These are phyloP conservation scores for Hyposoter didymator DNA, from an alignment of 2,888 invertebrate genomes.

Conservation along the genomic window DNA sequence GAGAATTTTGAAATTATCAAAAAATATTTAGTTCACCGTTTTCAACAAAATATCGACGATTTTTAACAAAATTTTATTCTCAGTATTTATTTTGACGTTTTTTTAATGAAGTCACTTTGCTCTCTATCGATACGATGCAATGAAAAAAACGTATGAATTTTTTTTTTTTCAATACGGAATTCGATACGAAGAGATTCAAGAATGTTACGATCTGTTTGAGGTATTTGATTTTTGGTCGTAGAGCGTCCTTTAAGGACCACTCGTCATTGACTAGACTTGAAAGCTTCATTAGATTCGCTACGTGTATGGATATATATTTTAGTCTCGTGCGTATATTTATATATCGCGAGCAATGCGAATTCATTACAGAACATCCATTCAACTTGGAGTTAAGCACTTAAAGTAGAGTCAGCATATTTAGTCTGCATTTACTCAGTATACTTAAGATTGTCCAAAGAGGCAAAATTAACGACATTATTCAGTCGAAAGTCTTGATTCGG, in stretches of 20 bases:
- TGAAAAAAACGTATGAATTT: background rate
- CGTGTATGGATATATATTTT: background rate
- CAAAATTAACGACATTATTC: conserved; percentile 36
- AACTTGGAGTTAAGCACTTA: background rate
- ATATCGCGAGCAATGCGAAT: background rate
- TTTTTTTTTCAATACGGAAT: conserved; percentile 1
- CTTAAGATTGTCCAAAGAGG: conserved; percentile 33
- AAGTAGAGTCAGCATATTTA: conserved; percentile 25
- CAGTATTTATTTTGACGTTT: background rate
- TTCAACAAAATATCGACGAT: too few species aligned
- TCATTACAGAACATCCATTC: conserved; percentile 4
- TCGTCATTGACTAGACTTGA: conserved; percentile 19
- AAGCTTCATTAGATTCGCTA: conserved; percentile 5
- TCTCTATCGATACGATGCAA: background rate
- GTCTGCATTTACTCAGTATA: conserved; percentile 36
- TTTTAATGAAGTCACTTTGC: background rate
- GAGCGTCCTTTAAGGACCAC: conserved; percentile 9
- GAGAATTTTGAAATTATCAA: too few species aligned
- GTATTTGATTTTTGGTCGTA: conserved; percentile 12
- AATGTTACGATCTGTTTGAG: background rate
- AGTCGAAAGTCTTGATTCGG: conserved; percentile 9
- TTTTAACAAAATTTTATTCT: too few species aligned
- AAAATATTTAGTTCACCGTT: too few species aligned
- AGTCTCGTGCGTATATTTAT: background rate
- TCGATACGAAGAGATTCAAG: background rate